Conservation (phyloP, 2,888 invertebrate species). For the Synergus umbraculus region DNA sequence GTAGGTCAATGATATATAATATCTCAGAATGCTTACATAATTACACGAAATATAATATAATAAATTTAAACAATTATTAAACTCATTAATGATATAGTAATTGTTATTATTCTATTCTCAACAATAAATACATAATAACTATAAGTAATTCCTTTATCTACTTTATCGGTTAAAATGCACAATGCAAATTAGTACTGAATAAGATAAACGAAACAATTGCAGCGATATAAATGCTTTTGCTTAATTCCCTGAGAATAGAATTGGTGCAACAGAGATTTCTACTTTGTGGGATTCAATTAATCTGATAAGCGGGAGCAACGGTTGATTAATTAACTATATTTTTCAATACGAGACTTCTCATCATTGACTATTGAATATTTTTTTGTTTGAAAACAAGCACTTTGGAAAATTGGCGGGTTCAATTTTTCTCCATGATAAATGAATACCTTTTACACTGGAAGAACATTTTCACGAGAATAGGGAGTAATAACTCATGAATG, state of each 20-base stretch:
- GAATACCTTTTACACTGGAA: not conserved
- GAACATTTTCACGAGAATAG: not conserved
- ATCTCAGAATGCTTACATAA: not conserved
- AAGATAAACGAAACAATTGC: not conserved
- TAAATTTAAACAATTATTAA: not conserved
- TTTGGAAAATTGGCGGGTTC: not conserved
- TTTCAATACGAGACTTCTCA: not conserved
- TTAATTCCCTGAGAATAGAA: not conserved
- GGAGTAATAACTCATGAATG: slow-evolving; percentile 10
- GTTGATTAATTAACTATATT: not conserved
- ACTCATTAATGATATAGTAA: too few species aligned
- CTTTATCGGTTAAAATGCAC: not conserved
- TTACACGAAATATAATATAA: not conserved
- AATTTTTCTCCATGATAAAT: not conserved
- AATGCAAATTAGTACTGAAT: too few species aligned
- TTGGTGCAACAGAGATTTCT: not conserved
- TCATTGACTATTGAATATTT: slow-evolving; percentile 13
- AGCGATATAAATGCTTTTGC: not conserved
- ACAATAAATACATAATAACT: too few species aligned
- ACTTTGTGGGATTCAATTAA: not conserved
- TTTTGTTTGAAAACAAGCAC: not conserved
- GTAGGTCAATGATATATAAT: not conserved
- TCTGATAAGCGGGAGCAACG: not conserved
- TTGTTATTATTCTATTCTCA: too few species aligned
- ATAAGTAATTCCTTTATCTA: too few species aligned